A percentile compares a stretch with the other conserved stretches of the same genome.
phyloP scores from a whole-genome alignment of 2,113 vertebrate genomes.

The Corythornis madagascariensis region DNA sequence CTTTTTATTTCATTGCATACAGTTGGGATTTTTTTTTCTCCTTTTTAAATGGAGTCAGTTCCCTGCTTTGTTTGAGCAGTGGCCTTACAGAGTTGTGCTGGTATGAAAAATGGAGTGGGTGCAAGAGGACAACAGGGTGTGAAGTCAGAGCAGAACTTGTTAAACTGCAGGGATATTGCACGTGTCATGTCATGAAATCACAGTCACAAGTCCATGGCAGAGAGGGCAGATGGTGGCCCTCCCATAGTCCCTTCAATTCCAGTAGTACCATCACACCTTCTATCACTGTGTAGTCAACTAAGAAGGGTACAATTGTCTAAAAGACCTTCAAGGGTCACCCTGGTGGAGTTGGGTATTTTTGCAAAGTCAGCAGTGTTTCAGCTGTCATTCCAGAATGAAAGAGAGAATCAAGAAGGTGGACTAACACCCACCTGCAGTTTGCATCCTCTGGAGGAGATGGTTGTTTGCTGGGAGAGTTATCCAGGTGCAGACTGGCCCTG shows the following conservation, averaged over 20 bases:
- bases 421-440: rapidly evolving
- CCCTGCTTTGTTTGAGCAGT: not conserved
- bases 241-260: not conserved
- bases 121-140: not conserved
- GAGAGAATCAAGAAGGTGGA: not conserved
- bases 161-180: not conserved
- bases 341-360: not conserved
- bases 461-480: not conserved
- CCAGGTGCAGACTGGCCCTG: not conserved
- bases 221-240: not conserved
- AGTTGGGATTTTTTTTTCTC: not conserved
- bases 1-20: not conserved
- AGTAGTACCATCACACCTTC: not conserved
- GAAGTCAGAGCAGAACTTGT: not conserved
- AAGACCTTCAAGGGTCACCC: not conserved
- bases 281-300: not conserved
- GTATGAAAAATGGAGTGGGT: not conserved
- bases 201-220: not conserved
- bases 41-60: not conserved
- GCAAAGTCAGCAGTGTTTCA: not conserved
- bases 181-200: not conserved
- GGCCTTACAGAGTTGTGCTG: not conserved
- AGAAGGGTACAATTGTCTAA: not conserved
- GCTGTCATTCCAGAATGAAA: not conserved
- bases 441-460: not conserved